Percentiles rank a stretch among this genome's conserved stretches.
Conservation (phyloP, 2,888 invertebrate species). For the Phalera bucephala region DNA sequence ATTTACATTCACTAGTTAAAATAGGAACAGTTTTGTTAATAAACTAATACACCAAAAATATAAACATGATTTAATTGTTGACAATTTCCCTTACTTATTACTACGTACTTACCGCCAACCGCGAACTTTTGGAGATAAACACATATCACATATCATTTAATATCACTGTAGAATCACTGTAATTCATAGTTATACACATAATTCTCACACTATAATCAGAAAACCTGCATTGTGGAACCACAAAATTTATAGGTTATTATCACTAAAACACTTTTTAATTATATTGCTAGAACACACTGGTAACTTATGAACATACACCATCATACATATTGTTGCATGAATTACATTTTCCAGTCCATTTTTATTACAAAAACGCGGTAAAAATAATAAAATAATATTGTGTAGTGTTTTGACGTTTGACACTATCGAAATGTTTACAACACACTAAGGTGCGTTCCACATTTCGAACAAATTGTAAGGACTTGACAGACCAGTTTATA, state of each 20-base stretch:
- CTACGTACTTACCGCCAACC: constrained; percentile 30
- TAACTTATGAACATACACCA: background rate
- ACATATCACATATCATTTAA: constrained; percentile 7
- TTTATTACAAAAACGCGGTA: constrained; percentile 7
- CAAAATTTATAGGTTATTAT: constrained; percentile 28
- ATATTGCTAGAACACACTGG: background rate
- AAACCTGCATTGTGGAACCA: constrained; percentile 10
- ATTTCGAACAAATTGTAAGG: too few species aligned
- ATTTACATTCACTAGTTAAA: too few species aligned
- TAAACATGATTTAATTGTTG: too few species aligned
- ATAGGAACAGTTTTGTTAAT: too few species aligned
- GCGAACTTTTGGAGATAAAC: background rate
- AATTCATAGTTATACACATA: constrained; percentile 7
- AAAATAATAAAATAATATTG: constrained; percentile 6
- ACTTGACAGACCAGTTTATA: too few species aligned
- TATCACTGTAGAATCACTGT: constrained; percentile 5
- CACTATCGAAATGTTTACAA: constrained; percentile 40
- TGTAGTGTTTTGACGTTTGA: constrained; percentile 37
- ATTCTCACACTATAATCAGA: constrained; percentile 10
- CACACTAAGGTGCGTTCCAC: constrained; percentile 11
- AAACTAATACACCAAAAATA: too few species aligned
- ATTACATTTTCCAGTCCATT: background rate
- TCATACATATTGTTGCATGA: background rate
- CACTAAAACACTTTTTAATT: constrained; percentile 6
- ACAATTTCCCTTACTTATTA: constrained; percentile 18